These are phyloP conservation scores for Emydura subglobosa DNA, from an alignment of 2,113 vertebrate species.

Conservation along the genomic window DNA sequence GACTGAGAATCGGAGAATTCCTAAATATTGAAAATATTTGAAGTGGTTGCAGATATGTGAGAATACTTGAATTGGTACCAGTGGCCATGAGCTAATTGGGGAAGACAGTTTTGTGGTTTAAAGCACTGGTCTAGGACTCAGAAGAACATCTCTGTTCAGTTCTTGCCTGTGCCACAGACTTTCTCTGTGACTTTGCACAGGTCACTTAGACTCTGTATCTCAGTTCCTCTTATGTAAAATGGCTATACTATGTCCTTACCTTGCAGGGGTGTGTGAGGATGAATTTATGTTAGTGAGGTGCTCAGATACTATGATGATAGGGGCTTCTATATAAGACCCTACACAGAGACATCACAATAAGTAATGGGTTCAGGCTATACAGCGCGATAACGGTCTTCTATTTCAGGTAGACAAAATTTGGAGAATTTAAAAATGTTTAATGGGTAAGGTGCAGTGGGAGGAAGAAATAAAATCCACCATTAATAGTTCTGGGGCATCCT, in stretches of 20 bases:
- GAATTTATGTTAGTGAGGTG: not conserved
- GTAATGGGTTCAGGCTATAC: not conserved
- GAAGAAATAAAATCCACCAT: not conserved
- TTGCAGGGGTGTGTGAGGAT: not conserved
- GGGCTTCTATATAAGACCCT: not conserved
- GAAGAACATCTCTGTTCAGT: not conserved
- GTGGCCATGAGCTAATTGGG: not conserved
- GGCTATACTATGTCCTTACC: rapidly evolving
- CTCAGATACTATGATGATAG: not conserved
- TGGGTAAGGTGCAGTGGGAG: not conserved
- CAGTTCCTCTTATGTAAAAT: not conserved
- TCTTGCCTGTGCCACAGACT: not conserved
- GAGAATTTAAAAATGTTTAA: not conserved
- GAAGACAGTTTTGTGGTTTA: not conserved
- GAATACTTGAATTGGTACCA: not conserved
- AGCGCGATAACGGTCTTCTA: too few relatives aligned
- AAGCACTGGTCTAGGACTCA: not conserved
- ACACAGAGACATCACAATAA: too few relatives aligned
- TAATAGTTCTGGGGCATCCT: too few relatives aligned
- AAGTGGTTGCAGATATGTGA: not conserved
- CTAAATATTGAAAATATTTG: not conserved
- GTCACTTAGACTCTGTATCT: not conserved
- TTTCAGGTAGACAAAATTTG: not conserved
- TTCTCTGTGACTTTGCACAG: not conserved
- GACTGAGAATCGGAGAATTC: not conserved